Evolutionary conservation across 2,113 vertebrate genomes (phyloP).

Genomic region (Paradoxurus hermaphroditus): DNA sequence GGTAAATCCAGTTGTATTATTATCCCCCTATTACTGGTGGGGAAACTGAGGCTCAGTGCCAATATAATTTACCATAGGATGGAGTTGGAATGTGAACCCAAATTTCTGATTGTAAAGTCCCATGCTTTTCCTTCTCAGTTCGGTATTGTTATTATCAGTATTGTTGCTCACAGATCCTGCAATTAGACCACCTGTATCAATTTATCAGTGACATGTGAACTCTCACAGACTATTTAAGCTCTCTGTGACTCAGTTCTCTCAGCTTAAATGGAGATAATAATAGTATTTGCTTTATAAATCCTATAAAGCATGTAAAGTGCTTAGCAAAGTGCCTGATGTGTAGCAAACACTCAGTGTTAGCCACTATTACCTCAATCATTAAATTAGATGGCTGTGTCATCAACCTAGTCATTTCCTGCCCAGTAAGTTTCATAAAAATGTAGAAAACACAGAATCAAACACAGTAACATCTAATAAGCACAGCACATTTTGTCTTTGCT

Average conservation of each 20-base stretch:
- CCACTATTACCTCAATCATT: constrained; percentile 3
- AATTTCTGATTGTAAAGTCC: neutral
- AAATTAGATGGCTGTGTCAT: neutral
- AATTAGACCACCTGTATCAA: neutral
- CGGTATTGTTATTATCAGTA: neutral
- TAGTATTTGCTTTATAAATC: constrained; percentile 7
- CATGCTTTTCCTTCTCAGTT: neutral
- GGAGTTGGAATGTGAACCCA: neutral
- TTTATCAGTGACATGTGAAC: neutral
- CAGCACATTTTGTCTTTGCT: neutral
- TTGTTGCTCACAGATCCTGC: neutral
- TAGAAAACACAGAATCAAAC: neutral
- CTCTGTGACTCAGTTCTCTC: neutral
- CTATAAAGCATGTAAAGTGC: neutral
- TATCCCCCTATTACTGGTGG: neutral
- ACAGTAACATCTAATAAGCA: neutral
- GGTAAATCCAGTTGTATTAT: neutral
- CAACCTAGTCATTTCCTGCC: constrained; percentile 50
- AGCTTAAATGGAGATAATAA: neutral
- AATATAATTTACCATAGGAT: neutral
- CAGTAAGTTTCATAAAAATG: constrained; percentile 27
- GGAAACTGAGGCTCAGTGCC: neutral
- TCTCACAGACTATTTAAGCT: neutral
- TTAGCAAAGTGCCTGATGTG: neutral
- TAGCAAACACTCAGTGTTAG: neutral